Conservation (phyloP, 2,113 vertebrate species). For the Anolis sagrei region DNA sequence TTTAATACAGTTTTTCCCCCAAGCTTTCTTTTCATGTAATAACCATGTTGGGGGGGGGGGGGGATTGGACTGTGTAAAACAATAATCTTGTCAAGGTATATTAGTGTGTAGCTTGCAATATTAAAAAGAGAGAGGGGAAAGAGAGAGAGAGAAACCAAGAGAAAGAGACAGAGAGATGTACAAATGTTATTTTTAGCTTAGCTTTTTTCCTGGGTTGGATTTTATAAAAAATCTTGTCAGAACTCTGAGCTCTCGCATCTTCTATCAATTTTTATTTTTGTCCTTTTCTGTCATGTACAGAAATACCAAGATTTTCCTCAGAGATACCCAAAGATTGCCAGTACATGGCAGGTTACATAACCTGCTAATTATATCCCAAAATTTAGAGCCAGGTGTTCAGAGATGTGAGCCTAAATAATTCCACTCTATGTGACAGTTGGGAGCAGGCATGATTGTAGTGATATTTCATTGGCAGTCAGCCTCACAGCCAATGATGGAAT, state of each 20-base stretch:
- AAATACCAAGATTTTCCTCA: neutral
- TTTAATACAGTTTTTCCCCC: neutral
- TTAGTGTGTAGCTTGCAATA: neutral
- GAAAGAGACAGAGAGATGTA: neutral
- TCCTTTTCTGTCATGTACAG: slow-evolving; percentile 15
- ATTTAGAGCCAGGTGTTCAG: slow-evolving; percentile 41
- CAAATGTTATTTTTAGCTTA: slow-evolving; percentile 12
- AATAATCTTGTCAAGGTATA: slow-evolving; percentile 9
- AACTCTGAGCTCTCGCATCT: neutral
- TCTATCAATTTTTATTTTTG: slow-evolving; percentile 30
- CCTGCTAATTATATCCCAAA: slow-evolving; percentile 58
- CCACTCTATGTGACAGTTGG: slow-evolving; percentile 37
- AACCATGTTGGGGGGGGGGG: neutral
- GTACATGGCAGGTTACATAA: slow-evolving; percentile 55
- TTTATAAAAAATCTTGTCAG: neutral
- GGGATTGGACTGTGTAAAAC: neutral
- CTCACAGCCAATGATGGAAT: slow-evolving; percentile 13
- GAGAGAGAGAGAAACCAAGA: neutral
- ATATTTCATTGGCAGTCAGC: slow-evolving; percentile 12
- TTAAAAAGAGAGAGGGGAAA: neutral
- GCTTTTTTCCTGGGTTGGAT: slow-evolving; percentile 7
- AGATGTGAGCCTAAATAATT: slow-evolving; percentile 40
- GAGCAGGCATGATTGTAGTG: slow-evolving; percentile 5
- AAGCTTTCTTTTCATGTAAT: neutral
- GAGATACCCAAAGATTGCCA: slow-evolving; percentile 6